Evolutionary conservation across 2,888 invertebrate genomes (phyloP), one percentile per base, ranked within the genome.

Genomic region (Marronus borbonicus): DNA sequence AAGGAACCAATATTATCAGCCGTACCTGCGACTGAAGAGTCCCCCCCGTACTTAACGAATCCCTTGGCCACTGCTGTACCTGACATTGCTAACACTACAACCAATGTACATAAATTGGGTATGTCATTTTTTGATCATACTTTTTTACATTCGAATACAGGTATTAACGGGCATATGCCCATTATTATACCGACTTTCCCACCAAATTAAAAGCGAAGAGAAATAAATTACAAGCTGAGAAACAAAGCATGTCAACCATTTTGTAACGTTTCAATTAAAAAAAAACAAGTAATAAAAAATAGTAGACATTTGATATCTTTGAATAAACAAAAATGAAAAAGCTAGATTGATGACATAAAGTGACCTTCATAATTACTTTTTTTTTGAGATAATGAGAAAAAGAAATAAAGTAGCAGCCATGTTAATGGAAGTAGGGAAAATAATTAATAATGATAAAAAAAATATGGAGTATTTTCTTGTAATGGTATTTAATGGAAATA

Each of bases 161-260:
- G 87, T 80, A 85, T 88, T 74, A 89, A 86, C 82, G 87, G 86
- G 77, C 88, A 89, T 81, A 87, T 89, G 88, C 88, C 88, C 72
- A 87, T 89, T 80, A 88, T 88, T 80, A 89, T 89, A 82, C 88
- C 89, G 64, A 88, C 88, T 12, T 89, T 89, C 83, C 89, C 88
- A 82, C 88, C 88, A 50, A 88, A 86, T 82, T 86, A 83, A 85
- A 36, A 65, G 4, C 39, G 3, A 5, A 55, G 55, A 55, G n/a
- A n/a, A 14, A n/a, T 10, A 17, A 65, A 31, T 36, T 36, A 36
- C 12, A 39, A 65, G 14, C 39, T 39, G 31, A 12, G 39, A 39
- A 31, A n/a, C n/a, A 65, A 39, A 62, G 20, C 31, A 62, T 28
- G 12, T 62, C 62, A 20, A 62, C 62, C 55, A 17, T 55, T 55